These are phyloP conservation scores for Lepidochitona cinerea DNA, from an alignment of 2,888 invertebrate species.

Conservation along the genomic window DNA sequence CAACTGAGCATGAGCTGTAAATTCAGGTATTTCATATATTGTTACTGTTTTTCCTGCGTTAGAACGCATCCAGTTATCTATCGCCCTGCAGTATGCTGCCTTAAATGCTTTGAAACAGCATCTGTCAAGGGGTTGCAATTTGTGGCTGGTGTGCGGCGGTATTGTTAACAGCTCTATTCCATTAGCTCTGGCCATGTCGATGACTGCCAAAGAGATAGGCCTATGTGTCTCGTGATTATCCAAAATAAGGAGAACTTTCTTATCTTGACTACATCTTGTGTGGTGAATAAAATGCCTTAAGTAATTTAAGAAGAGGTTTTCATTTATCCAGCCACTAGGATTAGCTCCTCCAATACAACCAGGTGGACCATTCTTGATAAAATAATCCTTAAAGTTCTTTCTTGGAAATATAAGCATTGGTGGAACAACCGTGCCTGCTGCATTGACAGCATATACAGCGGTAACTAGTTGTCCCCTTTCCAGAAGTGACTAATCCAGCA, in stretches of 20 bases:
- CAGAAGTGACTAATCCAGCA: slow-evolving; percentile 3
- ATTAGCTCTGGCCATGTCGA: slow-evolving; percentile 19
- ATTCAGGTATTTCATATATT: background rate
- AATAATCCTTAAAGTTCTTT: slow-evolving; percentile 12
- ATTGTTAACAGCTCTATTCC: slow-evolving; percentile 23
- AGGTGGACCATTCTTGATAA: slow-evolving; percentile 21
- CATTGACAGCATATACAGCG: slow-evolving; percentile 16
- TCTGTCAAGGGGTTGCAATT: slow-evolving; percentile 27
- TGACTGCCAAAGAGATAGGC: slow-evolving; percentile 15
- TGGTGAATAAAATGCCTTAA: slow-evolving; percentile 22
- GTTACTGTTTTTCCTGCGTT: slow-evolving; percentile 59
- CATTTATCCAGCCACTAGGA: slow-evolving; percentile 26
- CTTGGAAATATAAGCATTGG: slow-evolving; percentile 30
- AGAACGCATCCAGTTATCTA: slow-evolving; percentile 57
- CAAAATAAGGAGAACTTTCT: background rate
- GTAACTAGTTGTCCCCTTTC: slow-evolving; percentile 19
- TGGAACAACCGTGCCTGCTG: slow-evolving; percentile 20
- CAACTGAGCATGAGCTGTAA: no score
- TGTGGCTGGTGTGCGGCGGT: slow-evolving; percentile 28
- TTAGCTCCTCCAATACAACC: slow-evolving; percentile 19
- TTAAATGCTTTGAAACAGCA: slow-evolving; percentile 58
- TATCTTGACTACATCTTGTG: background rate
- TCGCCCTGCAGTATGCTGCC: slow-evolving; percentile 48
- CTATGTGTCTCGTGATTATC: no score
- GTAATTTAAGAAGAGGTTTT: slow-evolving; percentile 22